Percentiles rank a stretch among this genome's conserved stretches.
These are phyloP conservation scores for Charadrius vociferus DNA, from an alignment of 2,113 vertebrate species.

Conservation along the genomic window DNA sequence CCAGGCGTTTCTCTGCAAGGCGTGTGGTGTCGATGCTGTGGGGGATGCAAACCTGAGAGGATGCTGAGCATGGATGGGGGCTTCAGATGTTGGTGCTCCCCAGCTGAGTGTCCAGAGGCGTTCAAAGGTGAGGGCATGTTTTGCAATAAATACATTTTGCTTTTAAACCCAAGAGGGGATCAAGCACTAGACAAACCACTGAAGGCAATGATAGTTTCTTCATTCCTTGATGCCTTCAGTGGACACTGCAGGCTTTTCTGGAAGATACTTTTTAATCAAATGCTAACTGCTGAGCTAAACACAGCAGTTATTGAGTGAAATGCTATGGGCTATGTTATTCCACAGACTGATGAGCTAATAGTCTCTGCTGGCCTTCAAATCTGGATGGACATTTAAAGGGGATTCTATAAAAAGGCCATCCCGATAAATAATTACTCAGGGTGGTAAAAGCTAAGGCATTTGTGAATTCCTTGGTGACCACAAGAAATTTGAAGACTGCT, in stretches of 20 bases:
- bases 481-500: constrained; percentile 13
- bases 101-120: neutral
- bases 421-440: constrained; percentile 62
- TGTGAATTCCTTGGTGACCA: constrained; percentile 36
- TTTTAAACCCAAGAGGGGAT: neutral
- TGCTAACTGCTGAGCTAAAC: constrained; percentile 50
- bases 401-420: constrained; percentile 49
- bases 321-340: neutral
- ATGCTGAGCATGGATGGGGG: neutral
- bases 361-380: constrained; percentile 7
- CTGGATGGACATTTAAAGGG: constrained; percentile 15
- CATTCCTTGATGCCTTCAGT: neutral
- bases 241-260: neutral
- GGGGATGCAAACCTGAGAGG: neutral
- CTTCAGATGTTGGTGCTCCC: neutral
- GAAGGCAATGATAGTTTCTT: neutral
- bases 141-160: neutral
- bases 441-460: constrained; percentile 21
- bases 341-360: constrained; percentile 37
- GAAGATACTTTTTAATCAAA: constrained; percentile 19
- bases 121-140: neutral
- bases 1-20: neutral
- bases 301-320: constrained; percentile 36
- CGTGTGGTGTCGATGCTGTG: fast-evolving
- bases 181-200: neutral